phyloP scores from a whole-genome alignment of 2,113 vertebrate genomes.

The Vidua chalybeata region DNA sequence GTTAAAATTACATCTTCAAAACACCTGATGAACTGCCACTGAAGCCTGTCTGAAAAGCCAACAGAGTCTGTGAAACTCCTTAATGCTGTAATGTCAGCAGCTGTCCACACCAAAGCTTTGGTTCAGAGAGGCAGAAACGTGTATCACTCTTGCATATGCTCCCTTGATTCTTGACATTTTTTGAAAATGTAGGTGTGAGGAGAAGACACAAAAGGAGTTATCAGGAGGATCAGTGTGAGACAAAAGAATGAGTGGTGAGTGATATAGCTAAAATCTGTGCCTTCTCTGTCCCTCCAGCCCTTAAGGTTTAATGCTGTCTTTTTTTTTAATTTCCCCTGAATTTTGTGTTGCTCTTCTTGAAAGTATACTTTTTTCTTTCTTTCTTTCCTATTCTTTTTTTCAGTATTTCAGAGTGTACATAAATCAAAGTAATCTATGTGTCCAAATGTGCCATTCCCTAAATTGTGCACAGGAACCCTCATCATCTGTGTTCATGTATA shows the following conservation, averaged over 20 bases:
- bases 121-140: not conserved
- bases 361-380: not conserved
- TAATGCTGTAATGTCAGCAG: not conserved
- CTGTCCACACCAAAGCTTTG: not conserved
- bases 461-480: not conserved
- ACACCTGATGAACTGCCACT: not conserved
- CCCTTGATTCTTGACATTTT: not conserved
- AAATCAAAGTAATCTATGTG: not conserved
- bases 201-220: not conserved
- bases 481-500: not conserved
- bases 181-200: not conserved
- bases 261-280: not conserved
- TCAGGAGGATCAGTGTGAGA: not conserved
- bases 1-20: not conserved
- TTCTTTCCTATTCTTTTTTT: not conserved
- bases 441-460: not conserved
- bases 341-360: not conserved
- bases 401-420: not conserved
- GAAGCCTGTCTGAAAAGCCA: not conserved
- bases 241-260: not conserved
- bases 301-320: not conserved
- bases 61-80: accelerated
- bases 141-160: not conserved
- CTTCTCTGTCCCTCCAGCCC: not conserved
- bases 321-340: accelerated